Conservation (phyloP, 2,113 vertebrate species). For the Galemys pyrenaicus region DNA sequence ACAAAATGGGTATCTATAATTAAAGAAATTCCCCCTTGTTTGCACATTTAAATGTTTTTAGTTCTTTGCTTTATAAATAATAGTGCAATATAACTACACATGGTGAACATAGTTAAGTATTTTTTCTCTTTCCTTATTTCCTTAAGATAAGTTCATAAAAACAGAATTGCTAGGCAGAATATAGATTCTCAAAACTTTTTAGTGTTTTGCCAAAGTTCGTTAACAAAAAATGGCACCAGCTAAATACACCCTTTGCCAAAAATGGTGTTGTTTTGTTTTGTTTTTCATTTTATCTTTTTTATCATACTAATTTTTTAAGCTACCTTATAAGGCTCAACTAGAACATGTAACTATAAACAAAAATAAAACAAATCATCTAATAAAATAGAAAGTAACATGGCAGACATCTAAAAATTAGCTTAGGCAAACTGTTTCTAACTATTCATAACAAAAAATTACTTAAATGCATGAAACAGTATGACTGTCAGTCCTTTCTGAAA, state of each 20-base stretch:
- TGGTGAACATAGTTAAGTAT: neutral
- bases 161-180: neutral
- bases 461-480: conserved; percentile 28
- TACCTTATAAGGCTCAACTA: neutral
- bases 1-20: neutral
- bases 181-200: neutral
- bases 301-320: neutral
- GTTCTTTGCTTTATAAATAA: conserved; percentile 8
- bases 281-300: neutral
- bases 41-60: conserved; percentile 3
- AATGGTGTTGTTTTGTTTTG: neutral
- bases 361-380: neutral
- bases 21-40: neutral
- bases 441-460: conserved; percentile 24
- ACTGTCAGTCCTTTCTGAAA: conserved; percentile 33
- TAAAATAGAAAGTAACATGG: conserved; percentile 29
- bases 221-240: neutral
- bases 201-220: neutral
- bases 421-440: conserved; percentile 40
- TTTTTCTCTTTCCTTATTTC: conserved; percentile 1
- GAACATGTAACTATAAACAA: neutral
- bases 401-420: conserved; percentile 21
- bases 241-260: neutral
- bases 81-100: neutral
- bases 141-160: conserved; percentile 32